These are phyloP conservation scores for Pseudolaguvia tuberculata DNA, from an alignment of 2,113 vertebrate species.

Conservation along the genomic window DNA sequence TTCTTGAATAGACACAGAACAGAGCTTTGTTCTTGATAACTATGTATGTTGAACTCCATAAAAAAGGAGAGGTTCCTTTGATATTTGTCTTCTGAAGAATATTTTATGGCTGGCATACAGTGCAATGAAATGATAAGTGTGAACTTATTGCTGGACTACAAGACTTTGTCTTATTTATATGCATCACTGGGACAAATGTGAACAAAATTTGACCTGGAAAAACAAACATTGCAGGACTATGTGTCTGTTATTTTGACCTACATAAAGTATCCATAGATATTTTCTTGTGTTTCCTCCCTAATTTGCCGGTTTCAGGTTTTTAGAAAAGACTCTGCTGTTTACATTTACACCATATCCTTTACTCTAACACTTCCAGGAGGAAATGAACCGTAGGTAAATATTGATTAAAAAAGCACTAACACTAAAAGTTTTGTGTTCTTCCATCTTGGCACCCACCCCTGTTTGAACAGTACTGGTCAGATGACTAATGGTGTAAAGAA, in stretches of 20 bases:
- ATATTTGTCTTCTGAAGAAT: constrained; percentile 16
- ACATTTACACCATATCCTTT: constrained; percentile 34
- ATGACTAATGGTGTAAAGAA: constrained; percentile 59
- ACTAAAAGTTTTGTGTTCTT: constrained; percentile 32
- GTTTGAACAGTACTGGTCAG: constrained; percentile 58
- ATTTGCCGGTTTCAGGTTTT: not conserved
- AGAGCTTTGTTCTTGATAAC: constrained; percentile 41
- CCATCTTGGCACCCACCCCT: constrained; percentile 42
- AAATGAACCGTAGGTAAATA: constrained; percentile 46
- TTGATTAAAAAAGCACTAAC: constrained; percentile 40
- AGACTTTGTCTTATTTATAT: not conserved
- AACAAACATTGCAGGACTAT: not conserved
- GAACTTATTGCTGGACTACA: not conserved
- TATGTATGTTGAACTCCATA: constrained; percentile 27
- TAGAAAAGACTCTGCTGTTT: constrained; percentile 33
- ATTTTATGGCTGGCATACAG: constrained; percentile 8
- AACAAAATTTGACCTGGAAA: constrained; percentile 13
- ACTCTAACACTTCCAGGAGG: constrained; percentile 33
- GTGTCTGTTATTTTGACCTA: constrained; percentile 5
- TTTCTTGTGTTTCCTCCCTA: not conserved
- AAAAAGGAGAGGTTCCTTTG: constrained; percentile 28
- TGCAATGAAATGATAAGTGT: constrained; percentile 29
- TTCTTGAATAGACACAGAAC: constrained; percentile 25
- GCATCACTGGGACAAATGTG: not conserved
- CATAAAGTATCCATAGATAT: constrained; percentile 2